Conservation (phyloP, 2,113 vertebrate genomes). For the Hippocampus barbouri region DNA sequence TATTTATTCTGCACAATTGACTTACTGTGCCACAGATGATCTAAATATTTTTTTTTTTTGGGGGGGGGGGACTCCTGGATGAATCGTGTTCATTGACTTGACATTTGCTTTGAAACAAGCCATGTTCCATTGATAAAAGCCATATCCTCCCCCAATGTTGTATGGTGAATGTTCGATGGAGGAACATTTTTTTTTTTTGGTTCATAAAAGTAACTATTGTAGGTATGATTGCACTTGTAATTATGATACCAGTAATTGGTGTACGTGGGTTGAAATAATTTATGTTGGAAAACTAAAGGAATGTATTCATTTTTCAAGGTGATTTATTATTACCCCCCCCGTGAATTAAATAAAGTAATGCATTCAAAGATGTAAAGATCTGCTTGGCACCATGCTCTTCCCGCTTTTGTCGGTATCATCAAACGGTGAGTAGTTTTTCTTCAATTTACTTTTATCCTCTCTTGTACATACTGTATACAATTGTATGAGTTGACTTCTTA, state of each 20-base stretch:
- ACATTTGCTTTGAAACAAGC: slow-evolving; percentile 70
- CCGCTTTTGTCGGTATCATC: not conserved
- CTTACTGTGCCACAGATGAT: slow-evolving; percentile 54
- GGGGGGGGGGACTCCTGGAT: slow-evolving; percentile 55
- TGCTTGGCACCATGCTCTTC: not conserved
- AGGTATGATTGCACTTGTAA: slow-evolving; percentile 69
- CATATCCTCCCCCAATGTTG: slow-evolving; percentile 69
- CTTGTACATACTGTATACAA: no score
- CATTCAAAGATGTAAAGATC: slow-evolving; percentile 33
- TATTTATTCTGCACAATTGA: slow-evolving; percentile 66
- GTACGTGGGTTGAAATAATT: slow-evolving; percentile 66
- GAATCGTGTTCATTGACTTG: slow-evolving; percentile 66
- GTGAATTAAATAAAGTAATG: slow-evolving; percentile 70
- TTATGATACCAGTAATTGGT: slow-evolving; percentile 55
- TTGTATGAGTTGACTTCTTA: no score
- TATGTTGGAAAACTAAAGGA: slow-evolving; percentile 67
- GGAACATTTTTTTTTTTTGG: slow-evolving; percentile 42
- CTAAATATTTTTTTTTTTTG: slow-evolving; percentile 34
- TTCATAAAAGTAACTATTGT: slow-evolving; percentile 57
- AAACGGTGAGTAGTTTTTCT: not conserved
- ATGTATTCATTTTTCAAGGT: slow-evolving; percentile 72
- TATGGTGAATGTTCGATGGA: slow-evolving; percentile 68
- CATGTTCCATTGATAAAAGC: slow-evolving; percentile 69
- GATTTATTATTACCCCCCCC: slow-evolving; percentile 39
- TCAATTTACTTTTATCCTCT: not conserved